phyloP scores from a whole-genome alignment of 2,888 invertebrate genomes.

The Eurois occulta region DNA sequence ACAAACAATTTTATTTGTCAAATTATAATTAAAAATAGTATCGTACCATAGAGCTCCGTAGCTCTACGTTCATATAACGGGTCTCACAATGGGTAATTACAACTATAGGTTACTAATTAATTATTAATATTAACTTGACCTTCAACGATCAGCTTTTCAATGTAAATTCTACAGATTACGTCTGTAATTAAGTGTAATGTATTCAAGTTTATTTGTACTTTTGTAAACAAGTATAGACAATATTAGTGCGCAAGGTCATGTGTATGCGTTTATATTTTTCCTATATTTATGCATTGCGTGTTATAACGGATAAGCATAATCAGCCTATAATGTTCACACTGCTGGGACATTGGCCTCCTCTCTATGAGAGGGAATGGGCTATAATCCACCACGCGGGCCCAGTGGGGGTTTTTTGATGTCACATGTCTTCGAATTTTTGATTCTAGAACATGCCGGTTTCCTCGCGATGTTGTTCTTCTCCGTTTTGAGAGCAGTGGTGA shows the following conservation, averaged over 20 bases:
- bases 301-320: neutral
- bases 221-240: slow-evolving; percentile 56
- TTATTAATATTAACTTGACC: slow-evolving; percentile 76
- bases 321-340: no score
- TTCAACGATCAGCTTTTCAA: slow-evolving; percentile 76
- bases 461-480: no score
- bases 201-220: slow-evolving; percentile 57
- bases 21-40: slow-evolving; percentile 26
- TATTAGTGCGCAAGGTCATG: slow-evolving; percentile 51
- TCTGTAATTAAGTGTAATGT: slow-evolving; percentile 61
- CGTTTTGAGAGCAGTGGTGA: no score
- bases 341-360: no score
- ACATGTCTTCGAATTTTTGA: no score
- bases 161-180: slow-evolving; percentile 75
- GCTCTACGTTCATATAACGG: slow-evolving; percentile 32
- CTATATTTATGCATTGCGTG: slow-evolving; percentile 32
- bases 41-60: slow-evolving; percentile 5
- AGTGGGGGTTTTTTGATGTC: no score
- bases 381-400: no score
- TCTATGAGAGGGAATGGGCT: no score
- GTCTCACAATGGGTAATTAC: slow-evolving; percentile 63
- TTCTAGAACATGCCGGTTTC: no score
- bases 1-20: slow-evolving; percentile 30
- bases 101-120: slow-evolving; percentile 65
- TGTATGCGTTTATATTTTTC: slow-evolving; percentile 17